Conservation (phyloP, 2,113 vertebrate genomes). For the Nothobranchius kuhntae region DNA sequence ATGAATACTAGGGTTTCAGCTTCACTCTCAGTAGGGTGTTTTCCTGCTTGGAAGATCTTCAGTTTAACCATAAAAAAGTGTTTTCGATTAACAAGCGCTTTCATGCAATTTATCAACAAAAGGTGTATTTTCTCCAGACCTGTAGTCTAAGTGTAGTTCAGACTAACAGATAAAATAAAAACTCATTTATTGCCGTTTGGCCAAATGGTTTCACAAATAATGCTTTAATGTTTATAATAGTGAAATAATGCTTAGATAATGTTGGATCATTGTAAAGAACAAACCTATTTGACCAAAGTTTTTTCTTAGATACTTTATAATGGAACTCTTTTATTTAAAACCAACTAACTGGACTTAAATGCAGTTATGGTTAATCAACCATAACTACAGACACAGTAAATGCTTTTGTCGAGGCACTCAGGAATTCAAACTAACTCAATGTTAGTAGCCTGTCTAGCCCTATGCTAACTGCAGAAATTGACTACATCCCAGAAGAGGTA, state of each 20-base stretch:
- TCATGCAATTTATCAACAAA: not conserved
- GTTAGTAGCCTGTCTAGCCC: too few relatives aligned
- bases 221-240: not conserved
- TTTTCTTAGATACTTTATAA: too few relatives aligned
- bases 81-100: slow-evolving; percentile 21
- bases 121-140: not conserved
- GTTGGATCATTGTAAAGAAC: not conserved
- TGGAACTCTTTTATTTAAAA: too few relatives aligned
- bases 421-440: too few relatives aligned
- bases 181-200: not conserved
- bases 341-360: too few relatives aligned
- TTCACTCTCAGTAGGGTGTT: slow-evolving; percentile 3
- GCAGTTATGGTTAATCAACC: too few relatives aligned
- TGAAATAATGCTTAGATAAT: not conserved
- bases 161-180: not conserved
- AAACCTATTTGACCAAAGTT: too few relatives aligned
- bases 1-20: slow-evolving; percentile 9
- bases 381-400: too few relatives aligned
- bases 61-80: slow-evolving; percentile 5
- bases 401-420: too few relatives aligned
- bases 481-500: too few relatives aligned
- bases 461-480: too few relatives aligned
- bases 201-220: not conserved
- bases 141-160: not conserved
- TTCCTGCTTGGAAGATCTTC: not conserved